Evolutionary conservation across 2,113 vertebrate species (phyloP).

Genomic region (Himantopus leucocephalus): DNA sequence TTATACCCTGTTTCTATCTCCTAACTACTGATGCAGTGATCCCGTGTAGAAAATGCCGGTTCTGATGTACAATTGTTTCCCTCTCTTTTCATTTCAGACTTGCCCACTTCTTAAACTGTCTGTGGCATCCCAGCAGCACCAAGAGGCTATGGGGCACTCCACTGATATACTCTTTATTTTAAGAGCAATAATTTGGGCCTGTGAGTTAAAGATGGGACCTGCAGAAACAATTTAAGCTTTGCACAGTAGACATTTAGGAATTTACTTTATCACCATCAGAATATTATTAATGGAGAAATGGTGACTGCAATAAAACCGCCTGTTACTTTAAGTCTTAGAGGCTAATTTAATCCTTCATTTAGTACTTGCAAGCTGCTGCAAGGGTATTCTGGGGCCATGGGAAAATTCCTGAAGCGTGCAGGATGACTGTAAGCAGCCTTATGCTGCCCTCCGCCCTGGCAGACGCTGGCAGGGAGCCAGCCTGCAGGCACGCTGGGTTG

Average conservation of each 20-base stretch:
- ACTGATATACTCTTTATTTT: neutral
- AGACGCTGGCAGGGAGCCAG: neutral
- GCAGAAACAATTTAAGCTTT: neutral
- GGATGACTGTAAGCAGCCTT: neutral
- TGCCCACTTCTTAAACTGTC: neutral
- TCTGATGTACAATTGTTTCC: neutral
- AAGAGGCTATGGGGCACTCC: neutral
- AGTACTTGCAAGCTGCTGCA: neutral
- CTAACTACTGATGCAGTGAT: neutral
- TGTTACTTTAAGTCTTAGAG: neutral
- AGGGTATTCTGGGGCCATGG: neutral
- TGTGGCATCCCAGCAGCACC: neutral
- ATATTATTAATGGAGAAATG: neutral
- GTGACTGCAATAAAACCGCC: neutral
- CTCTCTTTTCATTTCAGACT: neutral
- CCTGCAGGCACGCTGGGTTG: neutral
- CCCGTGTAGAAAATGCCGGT: neutral
- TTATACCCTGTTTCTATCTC: neutral
- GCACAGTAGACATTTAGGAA: neutral
- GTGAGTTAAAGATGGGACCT: neutral
- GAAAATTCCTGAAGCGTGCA: neutral
- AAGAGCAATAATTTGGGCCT: neutral
- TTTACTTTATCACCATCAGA: neutral
- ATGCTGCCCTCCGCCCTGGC: neutral
- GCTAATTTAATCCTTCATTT: slow-evolving; percentile 33